phyloP scores from a whole-genome alignment of 2,888 invertebrate genomes.

The Aspidiotus rigidus region DNA sequence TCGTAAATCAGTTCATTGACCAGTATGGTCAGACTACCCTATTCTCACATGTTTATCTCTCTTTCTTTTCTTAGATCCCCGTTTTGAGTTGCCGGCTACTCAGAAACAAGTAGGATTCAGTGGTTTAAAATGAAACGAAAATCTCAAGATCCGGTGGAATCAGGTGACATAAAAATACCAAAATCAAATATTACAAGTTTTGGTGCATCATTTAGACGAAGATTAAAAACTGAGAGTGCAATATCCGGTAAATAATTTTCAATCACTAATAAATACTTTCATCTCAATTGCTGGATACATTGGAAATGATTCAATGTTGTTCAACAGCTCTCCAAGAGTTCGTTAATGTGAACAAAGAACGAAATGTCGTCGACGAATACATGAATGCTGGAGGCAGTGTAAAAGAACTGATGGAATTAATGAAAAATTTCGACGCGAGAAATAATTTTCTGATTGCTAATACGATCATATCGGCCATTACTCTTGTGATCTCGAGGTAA shows the following conservation, averaged over 20 bases:
- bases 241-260: constrained; percentile 14
- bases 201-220: constrained; percentile 11
- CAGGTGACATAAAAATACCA: not conserved
- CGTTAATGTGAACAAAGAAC: constrained; percentile 12
- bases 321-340: constrained; percentile 18
- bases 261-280: not conserved
- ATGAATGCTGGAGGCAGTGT: constrained; percentile 26
- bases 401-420: constrained; percentile 20
- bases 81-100: too few relatives aligned
- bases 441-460: constrained; percentile 20
- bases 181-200: constrained; percentile 13
- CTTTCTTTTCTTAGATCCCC: too few relatives aligned
- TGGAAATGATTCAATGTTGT: not conserved
- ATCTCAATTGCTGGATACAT: not conserved
- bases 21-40: too few relatives aligned
- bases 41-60: too few relatives aligned
- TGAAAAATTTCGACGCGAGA: constrained; percentile 20
- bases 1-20: too few relatives aligned
- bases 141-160: too few relatives aligned
- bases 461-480: constrained; percentile 11
- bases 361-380: constrained; percentile 19
- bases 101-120: too few relatives aligned
- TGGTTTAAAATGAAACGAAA: too few relatives aligned
- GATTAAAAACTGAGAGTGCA: constrained; percentile 11
- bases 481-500: constrained; percentile 12